phyloP scores from a whole-genome alignment of 2,113 vertebrate species.

The Saccopteryx bilineata region DNA sequence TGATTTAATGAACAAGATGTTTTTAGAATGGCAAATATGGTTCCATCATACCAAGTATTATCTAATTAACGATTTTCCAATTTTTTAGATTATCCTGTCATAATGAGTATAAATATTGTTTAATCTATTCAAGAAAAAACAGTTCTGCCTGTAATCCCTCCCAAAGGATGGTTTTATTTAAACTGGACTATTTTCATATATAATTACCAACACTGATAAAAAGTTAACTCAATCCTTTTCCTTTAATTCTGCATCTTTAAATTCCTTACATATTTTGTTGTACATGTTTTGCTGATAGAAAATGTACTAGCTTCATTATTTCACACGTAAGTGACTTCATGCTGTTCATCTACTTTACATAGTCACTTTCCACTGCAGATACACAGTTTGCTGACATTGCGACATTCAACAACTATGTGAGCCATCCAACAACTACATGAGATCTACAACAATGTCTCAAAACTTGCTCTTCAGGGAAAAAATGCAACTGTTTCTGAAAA shows the following conservation, averaged over 20 bases:
- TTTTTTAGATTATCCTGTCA: background rate
- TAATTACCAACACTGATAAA: background rate
- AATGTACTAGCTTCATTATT: background rate
- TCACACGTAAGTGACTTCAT: background rate
- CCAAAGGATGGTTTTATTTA: conserved; percentile 19
- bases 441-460: conserved; percentile 50
- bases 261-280: background rate
- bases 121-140: conserved; percentile 41
- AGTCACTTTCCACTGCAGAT: background rate
- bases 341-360: background rate
- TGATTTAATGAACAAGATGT: conserved; percentile 3
- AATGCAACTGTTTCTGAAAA: conserved; percentile 51
- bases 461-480: background rate
- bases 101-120: conserved; percentile 12
- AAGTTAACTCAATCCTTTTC: background rate
- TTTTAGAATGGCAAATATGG: conserved; percentile 20
- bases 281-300: background rate
- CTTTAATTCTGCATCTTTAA: background rate
- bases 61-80: background rate
- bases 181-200: conserved; percentile 5
- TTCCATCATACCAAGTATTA: background rate
- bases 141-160: background rate
- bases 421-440: background rate
- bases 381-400: background rate
- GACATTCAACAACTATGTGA: background rate